Evolutionary conservation across 1,140 invertebrate species (phyloP).

Genomic region (Probaryconus sp.): DNA sequence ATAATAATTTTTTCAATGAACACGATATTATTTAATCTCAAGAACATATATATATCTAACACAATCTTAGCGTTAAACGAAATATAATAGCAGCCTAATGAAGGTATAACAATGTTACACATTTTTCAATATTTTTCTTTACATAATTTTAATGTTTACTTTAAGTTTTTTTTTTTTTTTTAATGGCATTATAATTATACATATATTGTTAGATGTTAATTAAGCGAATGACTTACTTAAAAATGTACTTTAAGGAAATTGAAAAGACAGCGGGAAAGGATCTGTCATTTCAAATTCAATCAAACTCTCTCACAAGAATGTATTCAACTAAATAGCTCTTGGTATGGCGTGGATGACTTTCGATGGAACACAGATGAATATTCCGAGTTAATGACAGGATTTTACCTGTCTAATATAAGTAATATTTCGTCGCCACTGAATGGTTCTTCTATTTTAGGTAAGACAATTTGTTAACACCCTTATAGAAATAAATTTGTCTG

Average conservation of each 20-base stretch:
- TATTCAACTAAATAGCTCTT: conserved; percentile 79
- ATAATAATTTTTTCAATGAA: conserved; percentile 21
- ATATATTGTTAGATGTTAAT: not conserved
- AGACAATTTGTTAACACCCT: conserved; percentile 31
- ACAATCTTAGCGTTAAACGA: too few species aligned
- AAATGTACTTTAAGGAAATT: conserved; percentile 80
- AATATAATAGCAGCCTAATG: too few species aligned
- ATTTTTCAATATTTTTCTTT: too few species aligned
- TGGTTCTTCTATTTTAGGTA: conserved; percentile 67
- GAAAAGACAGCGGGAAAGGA: conserved; percentile 81
- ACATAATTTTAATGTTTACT: too few species aligned
- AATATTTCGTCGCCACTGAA: conserved; percentile 68
- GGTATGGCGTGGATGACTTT: conserved; percentile 71
- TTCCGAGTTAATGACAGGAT: conserved; percentile 70
- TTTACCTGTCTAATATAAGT: conserved; percentile 71
- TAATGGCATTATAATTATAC: not conserved
- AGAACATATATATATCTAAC: conserved; percentile 21
- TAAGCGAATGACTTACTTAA: conserved; percentile 1
- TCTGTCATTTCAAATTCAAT: conserved; percentile 83
- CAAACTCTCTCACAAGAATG: conserved; percentile 81
- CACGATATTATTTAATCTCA: conserved; percentile 19
- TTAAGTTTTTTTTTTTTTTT: too few species aligned
- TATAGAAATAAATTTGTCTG: too few species aligned
- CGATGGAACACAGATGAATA: conserved; percentile 73
- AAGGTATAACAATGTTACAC: not conserved